Conservation (phyloP, 2,797 vertebrate species). For the Sphenopsis melanotis region DNA sequence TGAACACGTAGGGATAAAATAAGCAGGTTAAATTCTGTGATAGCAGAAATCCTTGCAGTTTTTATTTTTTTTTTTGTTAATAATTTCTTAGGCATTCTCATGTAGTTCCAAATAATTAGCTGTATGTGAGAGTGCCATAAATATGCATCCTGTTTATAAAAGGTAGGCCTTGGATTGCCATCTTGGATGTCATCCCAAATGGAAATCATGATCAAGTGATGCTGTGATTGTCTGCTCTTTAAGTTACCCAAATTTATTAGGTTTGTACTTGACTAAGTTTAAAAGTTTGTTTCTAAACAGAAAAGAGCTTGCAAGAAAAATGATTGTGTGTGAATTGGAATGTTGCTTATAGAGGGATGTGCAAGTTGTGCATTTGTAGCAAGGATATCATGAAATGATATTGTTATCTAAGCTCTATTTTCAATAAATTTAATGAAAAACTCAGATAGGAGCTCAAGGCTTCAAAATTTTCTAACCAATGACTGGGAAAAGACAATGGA, state of each 20-base stretch:
- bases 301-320: not conserved
- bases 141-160: not conserved
- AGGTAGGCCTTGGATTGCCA: not conserved
- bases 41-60: not conserved
- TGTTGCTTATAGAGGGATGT: not conserved
- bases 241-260: not conserved
- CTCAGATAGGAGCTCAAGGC: not conserved
- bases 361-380: not conserved
- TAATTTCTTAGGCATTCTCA: not conserved
- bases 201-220: not conserved
- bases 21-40: not conserved
- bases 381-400: rapidly evolving
- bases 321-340: not conserved
- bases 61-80: not conserved
- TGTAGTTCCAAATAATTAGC: not conserved
- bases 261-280: not conserved
- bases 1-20: not conserved
- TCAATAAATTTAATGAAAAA: not conserved
- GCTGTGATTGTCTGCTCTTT: not conserved
- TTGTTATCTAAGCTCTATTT: not conserved
- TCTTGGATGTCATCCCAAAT: not conserved
- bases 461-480: not conserved
- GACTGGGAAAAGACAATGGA: not conserved
- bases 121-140: not conserved
- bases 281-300: not conserved